Evolutionary conservation across 2,797 vertebrate species (phyloP), one percentile per base, ranked within the genome.

Genomic region (Enteromius viviparus): DNA sequence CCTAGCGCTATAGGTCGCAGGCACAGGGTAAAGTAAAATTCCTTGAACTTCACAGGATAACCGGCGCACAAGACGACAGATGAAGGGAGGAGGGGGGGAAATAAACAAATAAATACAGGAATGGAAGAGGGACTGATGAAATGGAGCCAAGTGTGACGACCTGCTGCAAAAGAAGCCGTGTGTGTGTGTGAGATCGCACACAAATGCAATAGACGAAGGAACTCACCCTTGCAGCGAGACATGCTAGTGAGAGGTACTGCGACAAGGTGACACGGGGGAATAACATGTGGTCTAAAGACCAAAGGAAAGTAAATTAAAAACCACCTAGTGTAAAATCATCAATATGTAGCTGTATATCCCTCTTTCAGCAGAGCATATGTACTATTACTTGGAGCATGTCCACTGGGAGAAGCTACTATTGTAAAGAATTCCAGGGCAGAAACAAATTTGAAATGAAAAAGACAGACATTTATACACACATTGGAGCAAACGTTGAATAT

Each of bases 251-350:
- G 85, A 85, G 87, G 80, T 81, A 75, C 79, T 87, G 70, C 85
- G 89, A 87, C 82, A 86, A 87, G 78, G 90, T 86, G 85, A 85
- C 87, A 88, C 84, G 21, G 23, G 87, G 84, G 84, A 89, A 84
- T 87, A 86, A 87, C 85, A 83, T 80, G 87, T 72, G 78, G 75
- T 87, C 85, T 87, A 87, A 90, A 88, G 81, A 86, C 82, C 86
- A 89, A 85, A 86, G 82, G 84, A 89, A 90, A 88, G 89, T 85
- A 89, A 91, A 89, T 89, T 89, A 89, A 91, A 89, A 91, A 88
- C 84, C 88, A 89, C 84, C 88, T 88, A 89, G 82, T 89, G 89
- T 89, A 91, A 90, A 91, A 89, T 90, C 90, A 89, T 89, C 90
- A 88, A 87, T 86, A 89, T 84, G 86, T 83, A 87, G 85, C 85